Percentiles rank a stretch among this genome's conserved stretches.
phyloP scores from a whole-genome alignment of 2,797 vertebrate species.

The Tarsius wallacei region DNA sequence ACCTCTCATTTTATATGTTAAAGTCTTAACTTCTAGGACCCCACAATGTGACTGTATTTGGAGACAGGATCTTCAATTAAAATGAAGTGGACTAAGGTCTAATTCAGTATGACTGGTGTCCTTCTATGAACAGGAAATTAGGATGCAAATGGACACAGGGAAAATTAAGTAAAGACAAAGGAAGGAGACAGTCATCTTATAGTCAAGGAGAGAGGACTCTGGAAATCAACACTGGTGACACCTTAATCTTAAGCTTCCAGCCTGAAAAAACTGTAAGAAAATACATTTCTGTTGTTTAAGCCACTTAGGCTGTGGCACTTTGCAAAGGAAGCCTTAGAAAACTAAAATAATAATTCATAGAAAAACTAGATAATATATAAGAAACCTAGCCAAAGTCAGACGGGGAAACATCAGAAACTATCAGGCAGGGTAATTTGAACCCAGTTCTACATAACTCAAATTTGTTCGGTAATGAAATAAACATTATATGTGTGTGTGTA shows the following conservation, averaged over 20 bases:
- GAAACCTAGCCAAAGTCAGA: not conserved
- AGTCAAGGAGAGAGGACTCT: not conserved
- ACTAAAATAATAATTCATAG: not conserved
- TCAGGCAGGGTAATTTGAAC: not conserved
- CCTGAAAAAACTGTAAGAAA: not conserved
- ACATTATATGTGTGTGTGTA: not conserved
- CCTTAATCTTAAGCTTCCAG: not conserved
- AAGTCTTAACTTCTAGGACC: not conserved
- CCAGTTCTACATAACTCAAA: not conserved
- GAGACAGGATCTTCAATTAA: not conserved
- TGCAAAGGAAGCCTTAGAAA: not conserved
- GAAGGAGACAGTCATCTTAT: not conserved
- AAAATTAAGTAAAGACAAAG: not conserved
- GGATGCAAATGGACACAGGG: not conserved
- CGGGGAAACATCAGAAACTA: not conserved
- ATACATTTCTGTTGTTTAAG: not conserved
- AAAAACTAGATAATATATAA: not conserved
- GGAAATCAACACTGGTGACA: not conserved
- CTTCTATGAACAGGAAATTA: not conserved
- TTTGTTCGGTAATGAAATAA: not conserved
- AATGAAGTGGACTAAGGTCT: not conserved
- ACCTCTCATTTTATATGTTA: not conserved
- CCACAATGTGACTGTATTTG: not conserved
- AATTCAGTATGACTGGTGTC: not conserved
- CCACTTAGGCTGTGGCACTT: not conserved